A percentile compares a stretch with the other conserved stretches of the same genome.
Conservation (phyloP, 92 coral and sea anemone genomes). For the Porites divaricata region DNA sequence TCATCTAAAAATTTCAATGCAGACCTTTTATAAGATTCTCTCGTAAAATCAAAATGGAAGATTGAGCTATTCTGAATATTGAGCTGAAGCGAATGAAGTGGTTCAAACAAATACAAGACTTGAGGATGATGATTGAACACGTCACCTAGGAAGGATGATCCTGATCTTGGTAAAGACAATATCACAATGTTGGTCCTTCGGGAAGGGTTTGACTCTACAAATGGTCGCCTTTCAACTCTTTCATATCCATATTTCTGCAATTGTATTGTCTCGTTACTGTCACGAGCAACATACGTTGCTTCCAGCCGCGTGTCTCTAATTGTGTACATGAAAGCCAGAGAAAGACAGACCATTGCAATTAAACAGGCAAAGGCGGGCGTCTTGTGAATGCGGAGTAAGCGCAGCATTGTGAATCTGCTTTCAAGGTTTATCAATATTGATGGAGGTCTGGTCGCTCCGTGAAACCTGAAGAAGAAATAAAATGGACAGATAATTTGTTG, state of each 20-base stretch:
- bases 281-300: neutral
- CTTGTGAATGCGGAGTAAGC: neutral
- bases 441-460: too few relatives aligned
- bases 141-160: slow-evolving; percentile 39
- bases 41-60: slow-evolving; percentile 10
- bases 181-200: slow-evolving; percentile 5
- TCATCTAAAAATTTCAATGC: slow-evolving; percentile 7
- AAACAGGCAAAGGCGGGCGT: neutral
- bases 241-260: neutral
- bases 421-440: too few relatives aligned
- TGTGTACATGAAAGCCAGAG: neutral
- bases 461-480: too few relatives aligned
- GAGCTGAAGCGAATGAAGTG: slow-evolving; percentile 10
- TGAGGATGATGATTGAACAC: slow-evolving; percentile 38
- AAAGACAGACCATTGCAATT: neutral
- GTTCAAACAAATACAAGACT: slow-evolving; percentile 36
- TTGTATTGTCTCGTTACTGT: neutral
- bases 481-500: too few relatives aligned
- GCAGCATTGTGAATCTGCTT: too few relatives aligned
- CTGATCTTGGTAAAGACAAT: slow-evolving; percentile 30
- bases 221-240: neutral
- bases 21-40: neutral
- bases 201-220: neutral
- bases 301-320: neutral
- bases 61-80: neutral